Evolutionary conservation across 2,797 vertebrate species (phyloP).

Genomic region (Philypnodon macrostomus): DNA sequence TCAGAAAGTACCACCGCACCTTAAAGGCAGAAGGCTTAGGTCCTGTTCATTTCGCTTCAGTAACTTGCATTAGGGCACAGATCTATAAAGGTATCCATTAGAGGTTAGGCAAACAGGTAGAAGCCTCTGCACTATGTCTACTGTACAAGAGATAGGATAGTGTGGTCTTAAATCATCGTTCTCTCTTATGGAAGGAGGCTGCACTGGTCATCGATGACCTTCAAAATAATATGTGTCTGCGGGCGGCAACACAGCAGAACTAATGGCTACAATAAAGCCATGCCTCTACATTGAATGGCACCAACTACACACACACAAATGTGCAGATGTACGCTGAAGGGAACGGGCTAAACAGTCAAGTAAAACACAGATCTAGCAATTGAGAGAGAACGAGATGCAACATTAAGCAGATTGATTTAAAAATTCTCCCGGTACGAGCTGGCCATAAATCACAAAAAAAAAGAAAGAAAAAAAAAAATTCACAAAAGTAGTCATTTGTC

Average conservation of each 20-base stretch:
- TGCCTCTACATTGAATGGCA: slow-evolving; percentile 52
- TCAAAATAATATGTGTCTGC: slow-evolving; percentile 49
- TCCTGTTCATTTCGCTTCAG: slow-evolving; percentile 8
- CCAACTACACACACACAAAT: slow-evolving; percentile 7
- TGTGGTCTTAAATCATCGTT: slow-evolving; percentile 29
- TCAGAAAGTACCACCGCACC: background rate
- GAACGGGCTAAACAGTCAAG: slow-evolving; percentile 14
- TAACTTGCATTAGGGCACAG: slow-evolving; percentile 10
- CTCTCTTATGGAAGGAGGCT: slow-evolving; percentile 18
- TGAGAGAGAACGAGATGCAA: slow-evolving; percentile 64
- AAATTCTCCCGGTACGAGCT: slow-evolving; percentile 57
- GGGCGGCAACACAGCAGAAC: slow-evolving; percentile 57
- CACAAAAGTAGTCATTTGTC: slow-evolving; percentile 56
- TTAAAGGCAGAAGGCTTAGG: slow-evolving; percentile 1
- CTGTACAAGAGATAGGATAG: slow-evolving; percentile 16
- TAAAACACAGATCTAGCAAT: slow-evolving; percentile 36
- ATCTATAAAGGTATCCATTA: background rate
- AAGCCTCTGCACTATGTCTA: slow-evolving; percentile 1
- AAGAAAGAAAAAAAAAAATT: slow-evolving; percentile 58
- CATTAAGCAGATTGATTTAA: slow-evolving; percentile 77
- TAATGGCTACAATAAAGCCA: slow-evolving; percentile 67
- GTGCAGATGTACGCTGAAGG: no score
- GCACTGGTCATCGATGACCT: slow-evolving; percentile 61
- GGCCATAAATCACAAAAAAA: slow-evolving; percentile 52
- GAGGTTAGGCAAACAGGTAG: slow-evolving; percentile 17